Evolutionary conservation across 2,797 vertebrate species (phyloP).

Genomic region (Alosa sapidissima): DNA sequence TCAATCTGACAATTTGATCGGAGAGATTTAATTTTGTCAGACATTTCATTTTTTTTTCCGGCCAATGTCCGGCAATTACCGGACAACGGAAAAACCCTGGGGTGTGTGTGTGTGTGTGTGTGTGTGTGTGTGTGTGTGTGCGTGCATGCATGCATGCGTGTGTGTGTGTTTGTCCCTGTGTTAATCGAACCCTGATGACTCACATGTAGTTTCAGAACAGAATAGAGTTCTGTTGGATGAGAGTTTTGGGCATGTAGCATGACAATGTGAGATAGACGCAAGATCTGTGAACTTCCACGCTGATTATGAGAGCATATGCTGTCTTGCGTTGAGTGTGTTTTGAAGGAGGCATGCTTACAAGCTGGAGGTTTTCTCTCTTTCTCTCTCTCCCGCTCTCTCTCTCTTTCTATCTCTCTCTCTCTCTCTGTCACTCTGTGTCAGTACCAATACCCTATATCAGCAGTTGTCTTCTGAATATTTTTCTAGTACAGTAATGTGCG

Average conservation of each 20-base stretch:
- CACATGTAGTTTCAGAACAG: no score
- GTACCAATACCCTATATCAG: no score
- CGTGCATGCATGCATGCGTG: slow-evolving; percentile 31
- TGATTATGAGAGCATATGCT: background rate
- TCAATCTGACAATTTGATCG: no score
- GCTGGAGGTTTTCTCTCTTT: background rate
- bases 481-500: no score
- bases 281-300: background rate
- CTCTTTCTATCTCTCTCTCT: no score
- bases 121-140: slow-evolving; percentile 51
- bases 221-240: background rate
- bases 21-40: no score
- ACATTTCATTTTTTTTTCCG: no score
- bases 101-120: slow-evolving; percentile 39
- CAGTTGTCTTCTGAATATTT: no score
- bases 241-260: background rate
- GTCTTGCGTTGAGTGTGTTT: background rate
- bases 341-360: background rate
- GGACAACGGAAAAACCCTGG: no score
- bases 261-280: background rate
- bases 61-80: no score
- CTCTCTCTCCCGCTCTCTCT: no score
- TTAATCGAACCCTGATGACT: no score
- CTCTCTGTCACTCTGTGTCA: background rate
- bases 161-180: background rate